phyloP scores from a whole-genome alignment of 1,140 invertebrate species.

The Bombyx mandarina region DNA sequence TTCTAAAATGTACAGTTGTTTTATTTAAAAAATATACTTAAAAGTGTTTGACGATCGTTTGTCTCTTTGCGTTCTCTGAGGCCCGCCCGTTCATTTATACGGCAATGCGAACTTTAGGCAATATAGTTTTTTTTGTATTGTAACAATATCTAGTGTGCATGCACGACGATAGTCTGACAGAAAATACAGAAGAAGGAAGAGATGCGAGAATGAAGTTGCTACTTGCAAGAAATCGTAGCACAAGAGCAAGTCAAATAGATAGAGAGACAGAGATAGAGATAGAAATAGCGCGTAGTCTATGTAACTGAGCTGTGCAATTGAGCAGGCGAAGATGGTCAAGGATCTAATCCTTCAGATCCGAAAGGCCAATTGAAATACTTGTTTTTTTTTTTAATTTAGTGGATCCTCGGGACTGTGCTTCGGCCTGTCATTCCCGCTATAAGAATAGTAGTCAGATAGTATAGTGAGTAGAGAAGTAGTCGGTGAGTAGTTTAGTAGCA shows the following conservation, averaged over 20 bases:
- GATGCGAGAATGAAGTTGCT: conserved; percentile 56
- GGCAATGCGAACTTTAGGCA: conserved; percentile 56
- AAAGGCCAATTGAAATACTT: conserved; percentile 25
- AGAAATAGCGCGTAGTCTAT: conserved; percentile 61
- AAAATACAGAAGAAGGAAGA: conserved; percentile 64
- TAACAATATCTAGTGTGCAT: conserved; percentile 71
- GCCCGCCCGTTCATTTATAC: conserved; percentile 42
- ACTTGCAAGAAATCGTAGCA: conserved; percentile 64
- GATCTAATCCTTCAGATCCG: conserved; percentile 51
- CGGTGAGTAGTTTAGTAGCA: conserved; percentile 62
- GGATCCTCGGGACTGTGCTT: conserved; percentile 57
- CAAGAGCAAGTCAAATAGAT: conserved; percentile 62
- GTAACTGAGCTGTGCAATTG: conserved; percentile 54
- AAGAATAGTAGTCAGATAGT: conserved; percentile 57
- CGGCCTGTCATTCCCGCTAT: conserved; percentile 54
- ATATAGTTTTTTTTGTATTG: conserved; percentile 55
- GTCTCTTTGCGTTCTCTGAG: conserved; percentile 48
- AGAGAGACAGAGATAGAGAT: conserved; percentile 54
- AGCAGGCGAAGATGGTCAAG: conserved; percentile 50
- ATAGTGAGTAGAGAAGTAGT: conserved; percentile 62
- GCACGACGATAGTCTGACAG: conserved; percentile 66
- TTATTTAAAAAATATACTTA: conserved; percentile 39
- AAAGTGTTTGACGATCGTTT: conserved; percentile 36
- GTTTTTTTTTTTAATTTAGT: conserved; percentile 24
- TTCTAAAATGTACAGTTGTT: conserved; percentile 37